These are phyloP conservation scores for Natator depressus DNA, from an alignment of 2,113 vertebrate genomes.

Conservation along the genomic window DNA sequence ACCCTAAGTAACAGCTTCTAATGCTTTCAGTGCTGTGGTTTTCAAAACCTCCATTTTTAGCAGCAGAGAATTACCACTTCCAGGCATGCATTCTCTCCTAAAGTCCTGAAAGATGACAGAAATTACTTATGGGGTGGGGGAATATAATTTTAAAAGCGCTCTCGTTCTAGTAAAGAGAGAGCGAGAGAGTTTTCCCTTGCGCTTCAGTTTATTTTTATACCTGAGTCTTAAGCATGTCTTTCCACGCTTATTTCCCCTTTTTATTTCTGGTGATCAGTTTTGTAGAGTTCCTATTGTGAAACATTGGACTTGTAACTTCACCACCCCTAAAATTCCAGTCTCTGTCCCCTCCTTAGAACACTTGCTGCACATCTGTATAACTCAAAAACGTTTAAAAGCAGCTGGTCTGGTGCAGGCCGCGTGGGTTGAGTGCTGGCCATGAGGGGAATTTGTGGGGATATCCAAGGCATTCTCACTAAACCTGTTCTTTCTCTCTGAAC, in stretches of 20 bases:
- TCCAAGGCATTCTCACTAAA: accelerated
- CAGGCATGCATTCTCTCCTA: background rate
- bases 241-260: background rate
- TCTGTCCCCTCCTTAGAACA: background rate
- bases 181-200: background rate
- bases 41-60: background rate
- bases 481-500: background rate
- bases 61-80: background rate
- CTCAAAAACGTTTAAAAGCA: background rate
- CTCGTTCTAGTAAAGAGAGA: no score
- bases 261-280: background rate
- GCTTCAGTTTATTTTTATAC: background rate
- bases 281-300: accelerated
- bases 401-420: accelerated
- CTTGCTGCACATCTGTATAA: background rate
- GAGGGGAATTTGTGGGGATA: accelerated
- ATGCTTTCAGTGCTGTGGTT: background rate
- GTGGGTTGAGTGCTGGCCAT: background rate
- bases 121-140: background rate
- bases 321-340: background rate
- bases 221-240: background rate
- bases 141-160: background rate
- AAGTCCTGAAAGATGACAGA: background rate
- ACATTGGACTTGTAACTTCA: background rate
- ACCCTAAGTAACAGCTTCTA: background rate